Percentiles rank a stretch among this genome's conserved stretches.
phyloP scores from a whole-genome alignment of 2,113 vertebrate species.

The Cichladusa arquata region DNA sequence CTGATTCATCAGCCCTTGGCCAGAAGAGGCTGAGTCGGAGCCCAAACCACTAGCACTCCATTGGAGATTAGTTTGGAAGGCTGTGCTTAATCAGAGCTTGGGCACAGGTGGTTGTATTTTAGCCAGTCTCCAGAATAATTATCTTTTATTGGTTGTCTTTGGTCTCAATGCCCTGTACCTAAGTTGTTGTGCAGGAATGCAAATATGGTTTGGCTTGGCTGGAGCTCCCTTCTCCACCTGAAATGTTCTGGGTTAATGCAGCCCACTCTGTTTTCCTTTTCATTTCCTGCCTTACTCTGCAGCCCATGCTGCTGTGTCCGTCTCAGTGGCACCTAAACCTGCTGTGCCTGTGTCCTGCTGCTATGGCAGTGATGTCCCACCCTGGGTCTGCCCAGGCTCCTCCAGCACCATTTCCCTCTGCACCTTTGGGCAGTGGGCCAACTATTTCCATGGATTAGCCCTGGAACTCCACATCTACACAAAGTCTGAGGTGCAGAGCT shows the following conservation, averaged over 20 bases:
- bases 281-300: not conserved
- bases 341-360: not conserved
- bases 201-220: not conserved
- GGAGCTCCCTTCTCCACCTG: not conserved
- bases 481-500: not conserved
- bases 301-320: rapidly evolving
- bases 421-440: not conserved
- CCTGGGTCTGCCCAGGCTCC: not conserved
- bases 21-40: not conserved
- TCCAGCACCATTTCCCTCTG: not conserved
- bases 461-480: not conserved
- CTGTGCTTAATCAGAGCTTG: not conserved
- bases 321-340: not conserved
- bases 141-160: conserved; percentile 18
- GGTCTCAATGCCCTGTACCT: not conserved
- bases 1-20: not conserved
- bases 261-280: not conserved
- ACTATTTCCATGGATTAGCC: not conserved
- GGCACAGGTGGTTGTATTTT: not conserved
- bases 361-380: not conserved
- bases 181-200: not conserved
- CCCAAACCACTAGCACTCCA: not conserved
- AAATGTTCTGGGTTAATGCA: not conserved
- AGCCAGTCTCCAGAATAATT: not conserved
- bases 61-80: not conserved